phyloP scores from a whole-genome alignment of 2,888 invertebrate species.

The Drosophila affinis region DNA sequence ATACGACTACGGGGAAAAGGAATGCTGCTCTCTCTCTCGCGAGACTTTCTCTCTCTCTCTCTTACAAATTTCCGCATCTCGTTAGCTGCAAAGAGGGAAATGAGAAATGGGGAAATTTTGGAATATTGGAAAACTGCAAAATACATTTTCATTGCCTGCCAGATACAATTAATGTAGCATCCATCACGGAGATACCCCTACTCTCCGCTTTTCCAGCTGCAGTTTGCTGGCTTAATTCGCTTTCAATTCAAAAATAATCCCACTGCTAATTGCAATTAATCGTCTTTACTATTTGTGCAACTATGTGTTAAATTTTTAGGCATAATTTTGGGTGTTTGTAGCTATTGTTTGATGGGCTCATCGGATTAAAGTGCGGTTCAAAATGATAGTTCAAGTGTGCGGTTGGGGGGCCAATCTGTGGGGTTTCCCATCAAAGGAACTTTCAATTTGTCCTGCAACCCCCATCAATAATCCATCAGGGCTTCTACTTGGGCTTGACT shows the following conservation, averaged over 20 bases:
- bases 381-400: not conserved
- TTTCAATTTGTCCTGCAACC: not conserved
- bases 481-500: not conserved
- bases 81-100: conserved; percentile 22
- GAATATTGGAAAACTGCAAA: conserved; percentile 12
- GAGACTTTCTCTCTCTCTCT: too few species aligned
- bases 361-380: not conserved
- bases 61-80: conserved; percentile 45
- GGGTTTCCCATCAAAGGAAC: not conserved
- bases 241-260: conserved; percentile 2
- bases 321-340: not conserved
- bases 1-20: conserved; percentile 50
- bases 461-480: not conserved
- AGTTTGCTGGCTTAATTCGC: conserved; percentile 12
- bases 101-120: conserved; percentile 7
- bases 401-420: not conserved
- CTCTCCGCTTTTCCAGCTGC: not conserved
- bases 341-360: not conserved
- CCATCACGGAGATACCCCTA: not conserved
- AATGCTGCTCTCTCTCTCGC: conserved; percentile 25
- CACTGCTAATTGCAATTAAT: not conserved
- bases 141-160: conserved; percentile 3
- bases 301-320: conserved; percentile 15
- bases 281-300: conserved; percentile 9
- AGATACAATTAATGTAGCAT: conserved; percentile 13